Evolutionary conservation across 2,888 invertebrate genomes (phyloP), one percentile per base, ranked within the genome.

Genomic region (Drosophila algonquin): DNA sequence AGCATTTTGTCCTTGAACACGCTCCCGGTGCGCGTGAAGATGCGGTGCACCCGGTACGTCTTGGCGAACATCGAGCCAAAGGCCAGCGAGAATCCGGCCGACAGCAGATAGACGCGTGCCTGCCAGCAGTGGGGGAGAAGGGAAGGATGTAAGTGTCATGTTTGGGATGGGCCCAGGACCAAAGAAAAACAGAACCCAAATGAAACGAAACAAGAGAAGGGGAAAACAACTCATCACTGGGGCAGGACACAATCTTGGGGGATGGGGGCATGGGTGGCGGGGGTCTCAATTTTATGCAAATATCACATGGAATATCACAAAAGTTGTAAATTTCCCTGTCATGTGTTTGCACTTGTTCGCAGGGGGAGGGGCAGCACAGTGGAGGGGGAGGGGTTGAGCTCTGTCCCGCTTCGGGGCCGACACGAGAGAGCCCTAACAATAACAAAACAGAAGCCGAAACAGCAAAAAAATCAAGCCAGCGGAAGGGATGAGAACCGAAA

Each of bases 41-140:
- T 97, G 86, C 97, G 94, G 93, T 98, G 97, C 14, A 98, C 97
- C 58, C 98, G 93, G 92, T 98, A 98, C 0, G 98, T 98, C 93
- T 98, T 98, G 3, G 97, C 97, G 91, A 98, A 98, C 96, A 98
- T 98, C 21, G 98, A 97, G 44, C 98, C 98, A 90, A 98, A 98
- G 1, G 98, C 96, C 80, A 98, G 92, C 0, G 98, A 97, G 92
- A 98, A 98, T 32, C 98, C 98, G 53, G 97, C 96, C 2, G 97
- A 97, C 56, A 98, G 93, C 58, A 98, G 94, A 93, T 97, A 98
- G 18, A 97, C 97, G 88, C 97, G 94, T 54, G 96, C 95, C 98
- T 98, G 93, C 6, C 35, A 18, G 9, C 3, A 21, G 21, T 21
- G 3, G 5, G 27, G 51, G 7, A 16, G 8, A 2, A 47, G 1